Evolutionary conservation across 2,797 vertebrate genomes (phyloP), one percentile per base, ranked within the genome.

Genomic region (Philypnodon macrostomus): DNA sequence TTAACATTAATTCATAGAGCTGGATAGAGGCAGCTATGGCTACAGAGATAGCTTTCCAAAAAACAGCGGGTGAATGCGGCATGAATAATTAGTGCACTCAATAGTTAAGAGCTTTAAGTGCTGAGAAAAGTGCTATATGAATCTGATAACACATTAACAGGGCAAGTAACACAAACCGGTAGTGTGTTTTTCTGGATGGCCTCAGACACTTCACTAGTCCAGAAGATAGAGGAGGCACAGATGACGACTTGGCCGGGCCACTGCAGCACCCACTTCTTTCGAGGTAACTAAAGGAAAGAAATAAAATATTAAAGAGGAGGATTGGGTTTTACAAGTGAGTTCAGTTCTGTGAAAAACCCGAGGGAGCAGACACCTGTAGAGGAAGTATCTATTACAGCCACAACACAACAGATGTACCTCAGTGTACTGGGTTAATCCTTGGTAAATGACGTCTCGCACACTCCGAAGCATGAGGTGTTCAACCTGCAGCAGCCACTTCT

Each of bases 161-260:
- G 4, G 10, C 10, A 1, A 19, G 17, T 5, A 30, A 14, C n/a
- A 63, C 83, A 88, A 80, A 97, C 95, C 16, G 9, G 57, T 32
- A 97, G 78, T 21, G 87, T 54, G 58, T 91, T 90, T 51, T 71
- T 83, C 7, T 50, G 57, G 67, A 98, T 92, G 51, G 93, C 92
- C 39, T 91, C 79, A 35, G 93, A 92, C 6, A 97, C 94, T 78
- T 96, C 92, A 53, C 84, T 81, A 34, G 95, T 97, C 96, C 94
- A 97, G 81, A 90, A 94, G 64, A 97, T 91, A 58, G 90, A 94
- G 12, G 94, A 98, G 31, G 92, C 92, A 53, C 93, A 96, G 72
- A 97, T 94, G 10, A 97, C 91, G n/a, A 95, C 90, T 80, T 98
- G 96, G 30, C 95, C 94, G 17, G 93, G 92, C 94, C 96, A 98